These are phyloP conservation scores for Puffinus mauretanicus DNA, from an alignment of 2,113 vertebrate genomes.

Conservation along the genomic window DNA sequence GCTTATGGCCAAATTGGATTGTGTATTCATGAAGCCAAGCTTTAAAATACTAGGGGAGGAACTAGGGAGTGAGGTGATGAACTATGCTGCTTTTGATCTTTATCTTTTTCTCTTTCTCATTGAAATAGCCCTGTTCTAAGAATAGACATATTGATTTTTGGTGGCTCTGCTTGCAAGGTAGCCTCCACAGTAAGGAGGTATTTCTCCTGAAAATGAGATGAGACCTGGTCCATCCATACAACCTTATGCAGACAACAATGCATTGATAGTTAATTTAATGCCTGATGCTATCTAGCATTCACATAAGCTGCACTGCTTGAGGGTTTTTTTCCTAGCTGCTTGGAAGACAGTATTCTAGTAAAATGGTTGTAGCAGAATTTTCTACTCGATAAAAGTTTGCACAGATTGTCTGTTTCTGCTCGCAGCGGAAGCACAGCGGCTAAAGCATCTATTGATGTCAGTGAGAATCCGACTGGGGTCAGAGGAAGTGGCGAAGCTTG, in stretches of 20 bases:
- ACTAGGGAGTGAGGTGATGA: background rate
- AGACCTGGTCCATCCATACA: background rate
- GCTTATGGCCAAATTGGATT: background rate
- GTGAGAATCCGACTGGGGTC: background rate
- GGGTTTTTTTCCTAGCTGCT: background rate
- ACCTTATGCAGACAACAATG: background rate
- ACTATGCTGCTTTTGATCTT: background rate
- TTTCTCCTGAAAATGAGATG: background rate
- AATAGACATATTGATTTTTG: background rate
- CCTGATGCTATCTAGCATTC: background rate
- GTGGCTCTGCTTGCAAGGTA: background rate
- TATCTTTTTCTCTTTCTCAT: background rate
- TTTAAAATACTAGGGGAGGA: background rate
- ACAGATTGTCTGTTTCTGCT: background rate
- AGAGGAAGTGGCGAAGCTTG: background rate
- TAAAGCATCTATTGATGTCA: background rate
- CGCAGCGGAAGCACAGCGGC: accelerated
- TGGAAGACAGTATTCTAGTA: background rate
- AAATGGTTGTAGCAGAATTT: background rate
- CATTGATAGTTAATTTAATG: background rate
- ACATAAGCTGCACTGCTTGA: background rate
- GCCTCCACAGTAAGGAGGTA: background rate
- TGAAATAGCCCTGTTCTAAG: background rate
- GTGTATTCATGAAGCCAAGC: background rate
- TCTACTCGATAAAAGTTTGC: background rate